Evolutionary conservation across 2,888 invertebrate species (phyloP), one percentile per base, ranked within the genome.

Genomic region (Hydropsyche betteni): DNA sequence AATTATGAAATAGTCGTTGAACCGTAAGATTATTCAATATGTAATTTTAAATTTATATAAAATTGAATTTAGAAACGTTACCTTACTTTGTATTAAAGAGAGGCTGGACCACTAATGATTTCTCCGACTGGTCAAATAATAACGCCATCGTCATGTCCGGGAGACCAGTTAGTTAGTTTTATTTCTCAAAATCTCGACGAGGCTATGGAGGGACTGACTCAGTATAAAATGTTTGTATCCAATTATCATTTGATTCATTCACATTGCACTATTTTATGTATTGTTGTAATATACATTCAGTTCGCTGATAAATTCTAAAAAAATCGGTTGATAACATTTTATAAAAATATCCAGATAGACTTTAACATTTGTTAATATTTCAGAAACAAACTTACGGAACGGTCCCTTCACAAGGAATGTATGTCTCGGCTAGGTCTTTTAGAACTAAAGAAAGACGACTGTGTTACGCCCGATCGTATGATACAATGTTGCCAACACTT

Each of bases 111-210:
- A 0, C 83, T 98, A 75, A 97, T 96, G 94, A 89, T 98, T 38
- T 96, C 96, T 10, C 96, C 96, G 0, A 95, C 95, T 3, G 98
- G 97, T 3, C 96, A 97, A 85, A 93, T 97, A 82, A 94, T 97
- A 78, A 93, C 95, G 0, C 97, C 98, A 12, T 93, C 96, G 0
- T 95, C 96, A 0, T 94, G 97, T 82, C 97, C 97, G 0, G 94
- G 96, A 0, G 91, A 92, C 80, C 90, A 97, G 79, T 87, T 97
- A 73, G 90, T 97, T 14, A 92, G 91, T 81, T 98, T 95, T 83
- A 93, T 98, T 69, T 89, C 91, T 0, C 91, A 91, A 14, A 90
- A 96, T 83, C 88, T 96, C 80, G 88, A 91, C 50, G 90, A 93
- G 82, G 97, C 97, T 0, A 89, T 89, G 10, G 85, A 90, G 79